phyloP scores from a whole-genome alignment of 2,113 vertebrate genomes.

The Pholis gunnellus region DNA sequence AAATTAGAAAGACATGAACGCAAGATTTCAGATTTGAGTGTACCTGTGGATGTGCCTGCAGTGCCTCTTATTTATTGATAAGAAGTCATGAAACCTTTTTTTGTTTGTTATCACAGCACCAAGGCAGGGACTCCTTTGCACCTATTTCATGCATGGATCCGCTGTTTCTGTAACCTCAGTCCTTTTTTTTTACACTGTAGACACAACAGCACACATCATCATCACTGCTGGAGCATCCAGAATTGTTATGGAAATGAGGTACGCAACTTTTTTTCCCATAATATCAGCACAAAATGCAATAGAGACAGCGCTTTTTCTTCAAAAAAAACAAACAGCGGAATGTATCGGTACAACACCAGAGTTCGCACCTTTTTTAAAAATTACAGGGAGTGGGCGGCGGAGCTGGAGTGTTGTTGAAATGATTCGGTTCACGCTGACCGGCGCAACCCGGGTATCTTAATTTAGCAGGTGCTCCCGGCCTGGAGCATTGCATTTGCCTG shows the following conservation, averaged over 20 bases:
- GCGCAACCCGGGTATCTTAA: constrained; percentile 47
- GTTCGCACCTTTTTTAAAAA: constrained; percentile 38
- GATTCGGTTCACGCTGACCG: constrained; percentile 41
- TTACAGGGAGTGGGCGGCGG: constrained; percentile 18
- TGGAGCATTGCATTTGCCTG: constrained; percentile 51
- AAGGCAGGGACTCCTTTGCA: neutral
- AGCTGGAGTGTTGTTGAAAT: constrained; percentile 25
- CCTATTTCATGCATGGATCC: neutral
- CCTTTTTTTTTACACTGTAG: constrained; percentile 4
- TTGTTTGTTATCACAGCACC: neutral
- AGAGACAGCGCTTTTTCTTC: constrained; percentile 55
- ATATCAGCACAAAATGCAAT: constrained; percentile 71
- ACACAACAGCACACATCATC: constrained; percentile 44
- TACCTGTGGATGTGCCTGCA: neutral
- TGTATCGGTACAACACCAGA: constrained; percentile 14
- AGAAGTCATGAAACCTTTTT: no score
- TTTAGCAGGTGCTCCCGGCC: constrained; percentile 67
- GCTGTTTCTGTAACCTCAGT: constrained; percentile 16
- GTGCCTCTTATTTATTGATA: no score
- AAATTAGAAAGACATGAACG: neutral
- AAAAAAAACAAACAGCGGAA: constrained; percentile 20
- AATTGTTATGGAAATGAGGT: constrained; percentile 62
- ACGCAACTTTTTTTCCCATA: constrained; percentile 53
- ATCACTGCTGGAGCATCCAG: constrained; percentile 32
- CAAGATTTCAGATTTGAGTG: neutral